These are phyloP conservation scores for Kuschelorhynchus macadamiae DNA, from an alignment of 2,888 invertebrate species.

Conservation along the genomic window DNA sequence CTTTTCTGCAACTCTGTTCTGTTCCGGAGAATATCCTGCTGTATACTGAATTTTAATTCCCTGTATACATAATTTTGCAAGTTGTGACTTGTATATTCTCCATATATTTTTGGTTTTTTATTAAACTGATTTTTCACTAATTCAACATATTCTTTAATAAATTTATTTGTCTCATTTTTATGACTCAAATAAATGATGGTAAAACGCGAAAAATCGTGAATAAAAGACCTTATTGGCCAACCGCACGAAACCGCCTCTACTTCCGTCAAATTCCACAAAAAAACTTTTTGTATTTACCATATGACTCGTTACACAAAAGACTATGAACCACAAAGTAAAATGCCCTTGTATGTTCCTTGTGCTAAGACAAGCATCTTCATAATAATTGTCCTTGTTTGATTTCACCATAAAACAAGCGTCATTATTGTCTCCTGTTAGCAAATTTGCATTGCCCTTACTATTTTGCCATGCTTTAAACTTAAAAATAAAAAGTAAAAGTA, in stretches of 20 bases:
- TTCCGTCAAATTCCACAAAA: background rate
- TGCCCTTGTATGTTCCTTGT: background rate
- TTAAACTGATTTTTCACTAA: slow-evolving; percentile 53
- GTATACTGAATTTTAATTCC: slow-evolving; percentile 21
- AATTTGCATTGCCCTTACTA: slow-evolving; percentile 4
- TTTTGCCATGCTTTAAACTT: slow-evolving; percentile 12
- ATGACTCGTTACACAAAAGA: slow-evolving; percentile 4
- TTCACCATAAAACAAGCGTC: slow-evolving; percentile 1
- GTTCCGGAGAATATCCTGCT: slow-evolving; percentile 14
- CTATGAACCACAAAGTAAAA: slow-evolving; percentile 19
- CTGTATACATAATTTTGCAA: slow-evolving; percentile 15
- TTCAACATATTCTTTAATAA: slow-evolving; percentile 44
- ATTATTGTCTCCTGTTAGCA: background rate
- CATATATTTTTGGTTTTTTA: slow-evolving; percentile 38
- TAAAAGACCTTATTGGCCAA: slow-evolving; percentile 42
- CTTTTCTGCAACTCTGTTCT: slow-evolving; percentile 28
- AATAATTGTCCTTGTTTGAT: background rate
- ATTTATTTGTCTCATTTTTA: slow-evolving; percentile 52
- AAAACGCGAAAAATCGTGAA: slow-evolving; percentile 54
- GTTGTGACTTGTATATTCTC: slow-evolving; percentile 19
- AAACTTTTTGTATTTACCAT: slow-evolving; percentile 3
- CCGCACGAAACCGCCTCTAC: slow-evolving; percentile 5
- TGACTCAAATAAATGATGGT: slow-evolving; percentile 51
- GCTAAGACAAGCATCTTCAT: background rate
- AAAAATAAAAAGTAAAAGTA: background rate